Evolutionary conservation across 1,140 invertebrate species (phyloP).

Genomic region (Platorchestia sp.): DNA sequence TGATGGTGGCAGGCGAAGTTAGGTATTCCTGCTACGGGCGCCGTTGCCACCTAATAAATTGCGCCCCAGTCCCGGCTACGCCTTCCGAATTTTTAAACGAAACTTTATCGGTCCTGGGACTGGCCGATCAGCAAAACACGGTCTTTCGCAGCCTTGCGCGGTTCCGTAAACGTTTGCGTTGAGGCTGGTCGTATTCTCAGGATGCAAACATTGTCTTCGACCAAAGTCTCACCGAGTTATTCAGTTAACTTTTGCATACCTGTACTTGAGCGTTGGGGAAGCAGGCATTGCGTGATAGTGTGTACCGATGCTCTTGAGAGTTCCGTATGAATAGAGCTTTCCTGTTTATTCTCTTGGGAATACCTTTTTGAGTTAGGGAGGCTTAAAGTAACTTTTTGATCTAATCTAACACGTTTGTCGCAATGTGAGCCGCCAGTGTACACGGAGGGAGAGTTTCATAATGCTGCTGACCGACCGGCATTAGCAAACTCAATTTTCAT

Average conservation of each 20-base stretch:
- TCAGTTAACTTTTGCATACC: neutral
- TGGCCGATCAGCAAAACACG: neutral
- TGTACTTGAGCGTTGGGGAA: neutral
- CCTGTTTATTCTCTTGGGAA: too few species aligned
- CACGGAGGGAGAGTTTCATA: too few species aligned
- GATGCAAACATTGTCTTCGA: neutral
- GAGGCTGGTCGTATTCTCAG: neutral
- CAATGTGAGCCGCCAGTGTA: too few species aligned
- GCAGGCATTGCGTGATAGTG: neutral
- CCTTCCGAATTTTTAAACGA: neutral
- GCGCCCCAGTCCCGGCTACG: neutral
- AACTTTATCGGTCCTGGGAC: neutral
- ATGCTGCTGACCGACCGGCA: too few species aligned
- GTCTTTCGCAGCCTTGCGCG: neutral
- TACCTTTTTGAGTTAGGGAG: too few species aligned
- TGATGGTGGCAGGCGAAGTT: neutral
- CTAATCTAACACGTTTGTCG: too few species aligned
- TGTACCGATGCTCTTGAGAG: too few species aligned
- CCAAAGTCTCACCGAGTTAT: neutral
- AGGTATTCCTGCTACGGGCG: neutral
- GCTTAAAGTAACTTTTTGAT: too few species aligned
- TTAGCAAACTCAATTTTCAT: too few species aligned
- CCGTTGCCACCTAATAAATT: slow-evolving; percentile 7
- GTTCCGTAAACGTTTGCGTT: neutral
- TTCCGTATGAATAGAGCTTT: too few species aligned